A percentile compares a stretch with the other conserved stretches of the same genome.
Evolutionary conservation across 2,113 vertebrate genomes (phyloP).

Genomic region (Crotalus horridus): DNA sequence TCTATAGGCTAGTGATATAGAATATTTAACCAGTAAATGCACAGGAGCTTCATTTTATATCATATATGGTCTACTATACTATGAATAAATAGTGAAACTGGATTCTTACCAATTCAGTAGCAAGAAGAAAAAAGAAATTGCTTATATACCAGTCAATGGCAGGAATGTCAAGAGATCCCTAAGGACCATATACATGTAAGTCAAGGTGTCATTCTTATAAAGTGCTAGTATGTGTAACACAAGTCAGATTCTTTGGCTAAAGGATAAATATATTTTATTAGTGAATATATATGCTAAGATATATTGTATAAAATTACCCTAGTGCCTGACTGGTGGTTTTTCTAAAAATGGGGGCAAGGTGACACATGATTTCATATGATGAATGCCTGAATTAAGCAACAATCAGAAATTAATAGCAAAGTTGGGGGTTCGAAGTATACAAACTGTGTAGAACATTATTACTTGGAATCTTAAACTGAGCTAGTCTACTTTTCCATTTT

Average conservation of each 20-base stretch:
- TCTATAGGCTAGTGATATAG: background rate
- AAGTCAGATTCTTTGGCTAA: background rate
- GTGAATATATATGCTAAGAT: background rate
- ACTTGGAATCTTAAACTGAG: background rate
- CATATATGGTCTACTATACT: background rate
- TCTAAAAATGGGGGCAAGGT: background rate
- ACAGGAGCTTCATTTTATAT: background rate
- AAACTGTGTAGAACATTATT: background rate
- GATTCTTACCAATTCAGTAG: background rate
- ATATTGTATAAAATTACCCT: background rate
- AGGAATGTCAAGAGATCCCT: background rate
- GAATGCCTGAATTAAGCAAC: background rate
- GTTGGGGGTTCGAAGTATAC: background rate
- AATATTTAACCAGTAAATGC: background rate
- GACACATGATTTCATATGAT: background rate
- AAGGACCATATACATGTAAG: background rate
- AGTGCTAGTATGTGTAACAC: constrained; percentile 27
- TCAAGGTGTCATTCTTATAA: background rate
- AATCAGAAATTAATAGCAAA: background rate
- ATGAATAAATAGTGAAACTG: background rate
- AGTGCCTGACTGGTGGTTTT: background rate
- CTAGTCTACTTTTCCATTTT: background rate
- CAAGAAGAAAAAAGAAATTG: background rate
- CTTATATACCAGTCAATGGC: background rate
- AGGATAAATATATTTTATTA: background rate